These are phyloP conservation scores for Nyctalus aviator DNA, from an alignment of 2,797 vertebrate genomes.

Conservation along the genomic window DNA sequence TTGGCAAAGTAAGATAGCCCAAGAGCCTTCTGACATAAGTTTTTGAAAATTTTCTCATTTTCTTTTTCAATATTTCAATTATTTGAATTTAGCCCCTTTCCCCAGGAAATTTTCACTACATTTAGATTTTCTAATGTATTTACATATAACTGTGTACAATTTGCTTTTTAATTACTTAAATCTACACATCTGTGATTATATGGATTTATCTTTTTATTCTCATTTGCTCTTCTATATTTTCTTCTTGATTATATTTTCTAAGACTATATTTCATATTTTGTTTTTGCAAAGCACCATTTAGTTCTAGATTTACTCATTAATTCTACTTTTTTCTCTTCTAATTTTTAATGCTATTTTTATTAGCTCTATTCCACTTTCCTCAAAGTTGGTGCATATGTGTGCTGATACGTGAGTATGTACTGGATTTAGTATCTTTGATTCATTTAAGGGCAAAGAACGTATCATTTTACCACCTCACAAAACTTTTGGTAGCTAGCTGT, in stretches of 20 bases:
- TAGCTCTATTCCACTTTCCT: slow-evolving; percentile 9
- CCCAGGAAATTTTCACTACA: background rate
- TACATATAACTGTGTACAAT: slow-evolving; percentile 2
- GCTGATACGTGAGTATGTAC: background rate
- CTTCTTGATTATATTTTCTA: slow-evolving; percentile 55
- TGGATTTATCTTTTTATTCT: background rate
- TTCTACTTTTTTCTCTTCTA: slow-evolving; percentile 27
- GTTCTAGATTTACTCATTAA: background rate
- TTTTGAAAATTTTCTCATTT: slow-evolving; percentile 34
- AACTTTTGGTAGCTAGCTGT: background rate
- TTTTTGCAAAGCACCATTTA: slow-evolving; percentile 23
- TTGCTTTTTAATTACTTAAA: slow-evolving; percentile 57
- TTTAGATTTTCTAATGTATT: slow-evolving; percentile 35
- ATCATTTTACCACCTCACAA: background rate
- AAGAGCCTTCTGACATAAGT: background rate
- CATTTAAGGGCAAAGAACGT: background rate
- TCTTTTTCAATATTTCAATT: slow-evolving; percentile 22
- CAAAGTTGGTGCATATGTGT: background rate
- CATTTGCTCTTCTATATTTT: slow-evolving; percentile 28
- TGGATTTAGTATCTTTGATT: background rate
- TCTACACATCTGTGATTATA: background rate
- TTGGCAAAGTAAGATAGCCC: background rate
- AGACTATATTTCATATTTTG: background rate
- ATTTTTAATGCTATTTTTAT: slow-evolving; percentile 50
- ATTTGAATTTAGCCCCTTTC: slow-evolving; percentile 37